Base-by-base conservation (phyloP, 2,797 vertebrate genomes). In the Iguana delicatissima region DNA sequence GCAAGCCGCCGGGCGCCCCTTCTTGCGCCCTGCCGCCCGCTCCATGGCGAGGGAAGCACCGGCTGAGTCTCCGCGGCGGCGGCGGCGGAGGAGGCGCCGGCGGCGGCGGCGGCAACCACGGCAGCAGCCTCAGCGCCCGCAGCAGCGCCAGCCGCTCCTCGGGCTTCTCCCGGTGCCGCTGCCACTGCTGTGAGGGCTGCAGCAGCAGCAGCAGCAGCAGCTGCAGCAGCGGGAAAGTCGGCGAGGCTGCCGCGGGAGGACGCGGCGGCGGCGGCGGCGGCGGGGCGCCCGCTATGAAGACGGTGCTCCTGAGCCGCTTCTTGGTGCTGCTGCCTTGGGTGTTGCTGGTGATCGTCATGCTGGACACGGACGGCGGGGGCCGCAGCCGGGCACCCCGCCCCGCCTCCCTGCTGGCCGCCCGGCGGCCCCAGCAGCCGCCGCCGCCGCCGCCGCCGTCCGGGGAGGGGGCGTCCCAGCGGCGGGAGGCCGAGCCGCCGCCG, bases 321-420 rank as follows among this genome's bases (percentile, higher is more conserved):
- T 98, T 99, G 94, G 98, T 99, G 94, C 98, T 99, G 84, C 97
- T 99, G 90, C 99, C 99, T 76, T 99, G 99, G 99, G 98, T 98
- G 86, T 97, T 99, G 26, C 98, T 99, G 83, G 98, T 99, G 95
- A 98, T 99, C 95, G 98, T 99, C 93, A 98, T 99, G 98, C 98
- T 99, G 95, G 98, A 99, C 94, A 98, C 98, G 93, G 98, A 99
- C 95, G 98, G 94, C 55, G 98, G 94, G 57, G 64, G 64, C 88
- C 94, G 95, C 29, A 32, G 57, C 26, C 12, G 32, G 52, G 3
- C 5, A 1, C 26, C 7, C 67, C 67, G 24, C 8, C 64, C 67
- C 57, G 57, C 6, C 67, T 8, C 4, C 26, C 26, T 29, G 26
- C 67, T 18, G 57, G 52, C 52, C 52, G 52, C 52, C 52, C 52